phyloP scores from a whole-genome alignment of 2,888 invertebrate species.

The Agonopterix alstromeriana region DNA sequence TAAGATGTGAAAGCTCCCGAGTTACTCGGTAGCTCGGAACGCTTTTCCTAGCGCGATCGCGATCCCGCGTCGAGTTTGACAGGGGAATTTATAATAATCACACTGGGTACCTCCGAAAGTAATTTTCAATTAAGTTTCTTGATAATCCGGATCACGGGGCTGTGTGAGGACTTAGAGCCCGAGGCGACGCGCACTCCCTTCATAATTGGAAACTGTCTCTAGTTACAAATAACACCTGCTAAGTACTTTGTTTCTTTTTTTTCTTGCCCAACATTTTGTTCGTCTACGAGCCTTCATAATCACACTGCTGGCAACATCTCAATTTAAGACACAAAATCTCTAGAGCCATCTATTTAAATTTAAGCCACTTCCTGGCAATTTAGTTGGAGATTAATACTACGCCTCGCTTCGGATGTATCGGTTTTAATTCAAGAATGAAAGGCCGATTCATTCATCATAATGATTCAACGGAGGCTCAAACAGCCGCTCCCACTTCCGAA shows the following conservation, averaged over 20 bases:
- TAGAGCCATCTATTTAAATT: slow-evolving; percentile 38
- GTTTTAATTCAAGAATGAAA: slow-evolving; percentile 49
- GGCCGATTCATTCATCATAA: slow-evolving; percentile 71
- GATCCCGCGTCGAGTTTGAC: slow-evolving; percentile 34
- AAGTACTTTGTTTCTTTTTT: neutral
- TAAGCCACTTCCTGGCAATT: slow-evolving; percentile 42
- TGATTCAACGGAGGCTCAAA: slow-evolving; percentile 48
- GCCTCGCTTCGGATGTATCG: slow-evolving; percentile 37
- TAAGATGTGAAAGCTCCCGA: slow-evolving; percentile 40
- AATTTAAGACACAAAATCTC: slow-evolving; percentile 7
- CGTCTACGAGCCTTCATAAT: neutral
- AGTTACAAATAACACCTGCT: slow-evolving; percentile 47
- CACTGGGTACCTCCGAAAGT: slow-evolving; percentile 54
- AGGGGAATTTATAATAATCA: slow-evolving; percentile 58
- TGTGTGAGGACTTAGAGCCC: slow-evolving; percentile 26
- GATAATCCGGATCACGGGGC: slow-evolving; percentile 63
- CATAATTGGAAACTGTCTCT: slow-evolving; percentile 64
- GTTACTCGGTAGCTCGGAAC: slow-evolving; percentile 46
- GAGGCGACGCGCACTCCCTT: slow-evolving; percentile 43
- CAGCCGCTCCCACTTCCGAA: slow-evolving; percentile 52
- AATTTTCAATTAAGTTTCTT: slow-evolving; percentile 70
- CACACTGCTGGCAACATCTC: neutral
- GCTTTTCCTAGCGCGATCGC: slow-evolving; percentile 33
- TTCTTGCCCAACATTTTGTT: neutral
- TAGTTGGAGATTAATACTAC: slow-evolving; percentile 49